Base-by-base conservation (phyloP, 1,140 invertebrate genomes). In the Euglossa dilemma region DNA sequence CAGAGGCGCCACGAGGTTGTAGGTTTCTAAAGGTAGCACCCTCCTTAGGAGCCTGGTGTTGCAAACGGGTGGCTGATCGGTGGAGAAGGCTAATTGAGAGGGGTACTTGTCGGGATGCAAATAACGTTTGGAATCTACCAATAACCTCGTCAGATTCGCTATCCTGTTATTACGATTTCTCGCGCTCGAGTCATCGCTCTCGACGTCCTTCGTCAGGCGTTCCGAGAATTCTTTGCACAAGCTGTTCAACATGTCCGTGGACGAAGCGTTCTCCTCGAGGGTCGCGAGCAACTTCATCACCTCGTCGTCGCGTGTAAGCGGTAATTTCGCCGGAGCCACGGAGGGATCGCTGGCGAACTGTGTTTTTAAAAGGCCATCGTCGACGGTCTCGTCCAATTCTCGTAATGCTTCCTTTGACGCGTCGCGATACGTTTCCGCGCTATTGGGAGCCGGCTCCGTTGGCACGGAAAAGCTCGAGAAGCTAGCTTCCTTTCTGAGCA, bases 121-220 rank as follows among this genome's bases (percentile, higher is more conserved):
- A 80, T 93, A 93, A 64, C 69, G 83, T 69, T 83, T 92, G 14
- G 92, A 94, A 36, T 94, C 90, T 5, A 85, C 78, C 23, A 94
- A 84, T 54, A 92, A 83, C 73, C 92, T 87, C 18, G 93, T 85
- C 69, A 94, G 86, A 72, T 89, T 90, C 16, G 80, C 80, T 28
- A 83, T 84, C 69, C 89, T 57, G 71, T 87, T 88, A 6, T 81
- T 87, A n/a, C 79, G 79, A 20, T 67, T 85, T 11, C 73, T 74
- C 9, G 12, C 11, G 25, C 64, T 66, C 6, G 67, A 18, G 6
- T 86, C 75, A 7, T 8, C 18, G 52, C 84, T 85, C 12, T 66
- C 25, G 14, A 23, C 45, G 67, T 64, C 52, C 16, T 84, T 66
- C 8, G 80, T 67, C 9, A 92, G 14, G 28, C 83, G 85, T 57